A percentile compares a stretch with the other conserved stretches of the same genome.
These are phyloP conservation scores for Pyralis farinalis DNA, from an alignment of 2,888 invertebrate species.

Conservation along the genomic window DNA sequence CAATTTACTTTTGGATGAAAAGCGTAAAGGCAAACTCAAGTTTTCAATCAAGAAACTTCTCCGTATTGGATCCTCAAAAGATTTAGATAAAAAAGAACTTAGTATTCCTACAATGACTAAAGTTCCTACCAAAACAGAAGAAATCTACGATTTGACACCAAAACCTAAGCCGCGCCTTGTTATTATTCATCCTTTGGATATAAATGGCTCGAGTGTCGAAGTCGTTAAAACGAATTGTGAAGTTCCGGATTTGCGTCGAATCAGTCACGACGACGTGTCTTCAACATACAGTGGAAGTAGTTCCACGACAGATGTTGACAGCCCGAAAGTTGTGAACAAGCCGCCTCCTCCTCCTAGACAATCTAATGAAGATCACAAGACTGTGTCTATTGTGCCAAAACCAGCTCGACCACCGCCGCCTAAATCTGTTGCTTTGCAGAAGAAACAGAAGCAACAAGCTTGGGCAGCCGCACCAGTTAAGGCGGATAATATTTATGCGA, in stretches of 20 bases:
- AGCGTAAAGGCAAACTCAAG: slow-evolving; percentile 86
- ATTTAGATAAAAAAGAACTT: slow-evolving; percentile 81
- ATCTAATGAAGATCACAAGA: slow-evolving; percentile 70
- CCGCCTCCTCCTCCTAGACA: slow-evolving; percentile 90
- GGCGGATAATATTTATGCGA: slow-evolving; percentile 87
- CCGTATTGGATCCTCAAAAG: slow-evolving; percentile 88
- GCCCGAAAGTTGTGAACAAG: slow-evolving; percentile 71
- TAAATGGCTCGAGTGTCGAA: slow-evolving; percentile 90
- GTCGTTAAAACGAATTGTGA: slow-evolving; percentile 83
- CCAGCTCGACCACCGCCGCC: slow-evolving; percentile 88
- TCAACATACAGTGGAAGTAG: slow-evolving; percentile 70
- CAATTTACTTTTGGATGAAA: slow-evolving; percentile 82
- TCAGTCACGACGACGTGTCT: slow-evolving; percentile 79
- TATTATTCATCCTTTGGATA: slow-evolving; percentile 93
- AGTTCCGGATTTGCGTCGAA: slow-evolving; percentile 54
- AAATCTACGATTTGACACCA: slow-evolving; percentile 78
- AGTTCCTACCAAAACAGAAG: slow-evolving; percentile 75
- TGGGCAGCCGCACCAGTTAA: slow-evolving; percentile 61
- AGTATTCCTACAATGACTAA: slow-evolving; percentile 64
- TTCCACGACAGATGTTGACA: slow-evolving; percentile 57
- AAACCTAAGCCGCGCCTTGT: slow-evolving; percentile 88
- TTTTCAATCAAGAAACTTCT: slow-evolving; percentile 92
- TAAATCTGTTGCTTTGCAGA: slow-evolving; percentile 83
- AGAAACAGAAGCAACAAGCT: slow-evolving; percentile 80
- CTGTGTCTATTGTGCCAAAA: slow-evolving; percentile 76